Evolutionary conservation across 2,888 invertebrate species (phyloP).

Genomic region (Pachymerium ferrugineum): DNA sequence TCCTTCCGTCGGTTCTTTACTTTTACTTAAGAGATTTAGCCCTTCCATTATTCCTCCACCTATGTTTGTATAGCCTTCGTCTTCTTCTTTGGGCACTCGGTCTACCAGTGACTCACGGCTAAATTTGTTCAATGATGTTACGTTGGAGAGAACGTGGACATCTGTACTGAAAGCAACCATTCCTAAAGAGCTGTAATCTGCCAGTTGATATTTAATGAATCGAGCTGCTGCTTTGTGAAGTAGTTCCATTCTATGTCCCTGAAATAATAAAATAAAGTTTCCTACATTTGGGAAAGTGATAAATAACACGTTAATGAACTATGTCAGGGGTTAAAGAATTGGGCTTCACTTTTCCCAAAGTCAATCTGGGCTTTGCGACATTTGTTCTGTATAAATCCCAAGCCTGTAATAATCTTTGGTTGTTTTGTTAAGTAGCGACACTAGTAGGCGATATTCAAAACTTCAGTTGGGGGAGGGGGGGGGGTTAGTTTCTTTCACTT

Average conservation of each 20-base stretch:
- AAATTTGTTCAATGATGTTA: constrained; percentile 30
- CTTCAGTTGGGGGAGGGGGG: no score
- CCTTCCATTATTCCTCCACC: constrained; percentile 32
- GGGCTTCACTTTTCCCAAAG: no score
- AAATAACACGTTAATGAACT: no score
- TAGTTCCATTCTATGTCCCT: constrained; percentile 46
- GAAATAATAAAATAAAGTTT: neutral
- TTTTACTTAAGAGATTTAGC: constrained; percentile 31
- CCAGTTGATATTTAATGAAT: constrained; percentile 39
- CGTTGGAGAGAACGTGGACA: constrained; percentile 29
- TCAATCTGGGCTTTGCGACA: no score
- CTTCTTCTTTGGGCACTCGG: constrained; percentile 38
- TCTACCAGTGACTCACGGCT: constrained; percentile 35
- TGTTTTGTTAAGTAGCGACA: no score
- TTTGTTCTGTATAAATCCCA: no score
- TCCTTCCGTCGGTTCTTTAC: constrained; percentile 32
- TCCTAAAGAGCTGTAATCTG: constrained; percentile 40
- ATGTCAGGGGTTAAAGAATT: no score
- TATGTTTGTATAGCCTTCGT: constrained; percentile 38
- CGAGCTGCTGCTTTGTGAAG: constrained; percentile 40
- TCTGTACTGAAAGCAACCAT: constrained; percentile 40
- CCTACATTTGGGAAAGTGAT: constrained; percentile 24
- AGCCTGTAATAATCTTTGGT: no score
- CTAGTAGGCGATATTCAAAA: no score
- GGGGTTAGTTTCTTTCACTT: no score